Evolutionary conservation across 2,797 vertebrate species (phyloP).

Genomic region (Ateles fusciceps): DNA sequence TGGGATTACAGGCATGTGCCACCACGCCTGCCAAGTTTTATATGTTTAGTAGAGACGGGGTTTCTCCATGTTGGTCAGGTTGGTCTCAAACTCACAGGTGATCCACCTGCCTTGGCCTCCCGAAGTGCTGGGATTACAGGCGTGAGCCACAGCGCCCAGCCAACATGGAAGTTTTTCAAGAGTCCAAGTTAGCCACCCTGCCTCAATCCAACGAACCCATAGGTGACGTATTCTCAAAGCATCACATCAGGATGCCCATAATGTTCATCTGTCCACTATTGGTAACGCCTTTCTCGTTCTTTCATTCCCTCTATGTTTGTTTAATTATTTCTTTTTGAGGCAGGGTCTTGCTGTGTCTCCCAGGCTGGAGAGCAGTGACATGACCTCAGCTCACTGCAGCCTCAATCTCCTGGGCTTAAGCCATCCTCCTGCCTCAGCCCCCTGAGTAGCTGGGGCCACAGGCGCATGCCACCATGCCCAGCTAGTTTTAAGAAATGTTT

Average conservation of each 20-base stretch:
- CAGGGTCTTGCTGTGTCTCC: too few relatives aligned
- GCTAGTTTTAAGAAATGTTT: not conserved
- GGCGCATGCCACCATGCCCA: not conserved
- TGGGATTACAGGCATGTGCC: too few relatives aligned
- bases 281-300: not conserved
- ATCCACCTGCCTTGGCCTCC: too few relatives aligned
- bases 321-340: too few relatives aligned
- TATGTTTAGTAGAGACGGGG: too few relatives aligned
- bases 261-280: accelerated
- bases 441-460: not conserved
- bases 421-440: not conserved
- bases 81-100: too few relatives aligned
- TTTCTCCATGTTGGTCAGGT: too few relatives aligned
- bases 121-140: too few relatives aligned
- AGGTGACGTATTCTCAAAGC: accelerated
- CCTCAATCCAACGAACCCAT: not conserved
- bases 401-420: not conserved
- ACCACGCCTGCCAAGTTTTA: accelerated
- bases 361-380: not conserved
- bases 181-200: not conserved
- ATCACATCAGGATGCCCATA: accelerated
- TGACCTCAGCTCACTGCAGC: not conserved
- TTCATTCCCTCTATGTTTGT: not conserved
- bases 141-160: accelerated
- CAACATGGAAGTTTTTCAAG: too few relatives aligned